These are phyloP conservation scores for Zeus faber DNA, from an alignment of 2,113 vertebrate genomes.

Conservation along the genomic window DNA sequence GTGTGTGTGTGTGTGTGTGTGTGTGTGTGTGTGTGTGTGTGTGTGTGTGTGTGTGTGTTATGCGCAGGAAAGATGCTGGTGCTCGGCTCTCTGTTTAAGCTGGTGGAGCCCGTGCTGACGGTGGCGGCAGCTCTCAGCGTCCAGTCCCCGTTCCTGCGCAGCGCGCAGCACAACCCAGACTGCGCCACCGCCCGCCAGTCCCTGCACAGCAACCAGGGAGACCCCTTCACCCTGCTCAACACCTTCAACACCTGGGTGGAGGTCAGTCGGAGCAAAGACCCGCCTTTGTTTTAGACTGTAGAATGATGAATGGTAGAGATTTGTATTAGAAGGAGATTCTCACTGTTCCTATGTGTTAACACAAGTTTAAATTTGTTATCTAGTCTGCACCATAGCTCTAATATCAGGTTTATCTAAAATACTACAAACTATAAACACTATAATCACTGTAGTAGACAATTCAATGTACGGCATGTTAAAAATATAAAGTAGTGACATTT, in stretches of 20 bases:
- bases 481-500: too few species aligned
- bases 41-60: background rate
- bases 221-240: conserved; percentile 89
- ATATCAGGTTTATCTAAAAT: too few species aligned
- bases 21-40: background rate
- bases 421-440: too few species aligned
- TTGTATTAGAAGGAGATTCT: too few species aligned
- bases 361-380: too few species aligned
- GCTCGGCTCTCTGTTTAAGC: conserved; percentile 80
- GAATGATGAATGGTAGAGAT: too few species aligned
- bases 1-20: too few species aligned
- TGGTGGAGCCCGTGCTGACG: conserved; percentile 83
- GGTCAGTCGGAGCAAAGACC: conserved; percentile 61
- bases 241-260: conserved; percentile 90
- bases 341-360: too few species aligned
- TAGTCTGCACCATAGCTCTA: too few species aligned
- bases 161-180: conserved; percentile 76
- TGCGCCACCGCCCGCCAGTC: conserved; percentile 71
- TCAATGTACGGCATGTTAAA: too few species aligned
- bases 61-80: conserved; percentile 88
- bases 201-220: conserved; percentile 85
- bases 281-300: too few species aligned
- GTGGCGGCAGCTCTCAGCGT: conserved; percentile 84
- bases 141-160: conserved; percentile 84
- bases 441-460: too few species aligned